Evolutionary conservation across 1,140 invertebrate species (phyloP).

Genomic region (Drosophila tani): DNA sequence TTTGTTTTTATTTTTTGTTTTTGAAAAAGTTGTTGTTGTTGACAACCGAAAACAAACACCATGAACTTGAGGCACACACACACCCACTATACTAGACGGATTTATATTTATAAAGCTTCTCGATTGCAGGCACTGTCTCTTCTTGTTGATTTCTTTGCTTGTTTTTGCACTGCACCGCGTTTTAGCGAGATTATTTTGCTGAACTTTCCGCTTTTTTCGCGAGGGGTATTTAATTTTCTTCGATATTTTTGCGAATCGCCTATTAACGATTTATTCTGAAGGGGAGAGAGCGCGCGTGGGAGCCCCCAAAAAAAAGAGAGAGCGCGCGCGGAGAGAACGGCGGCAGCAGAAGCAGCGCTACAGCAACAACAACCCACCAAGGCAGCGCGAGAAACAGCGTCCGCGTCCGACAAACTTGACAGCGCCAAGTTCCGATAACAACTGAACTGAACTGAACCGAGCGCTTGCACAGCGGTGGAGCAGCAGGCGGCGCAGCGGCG

Average conservation of each 20-base stretch:
- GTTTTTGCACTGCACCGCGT: conserved; percentile 45
- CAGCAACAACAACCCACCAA: conserved; percentile 42
- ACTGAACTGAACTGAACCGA: conserved; percentile 45
- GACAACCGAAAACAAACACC: conserved; percentile 69
- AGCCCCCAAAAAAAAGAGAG: conserved; percentile 35
- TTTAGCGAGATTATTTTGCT: conserved; percentile 10
- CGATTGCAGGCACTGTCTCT: conserved; percentile 27
- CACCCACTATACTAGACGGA: conserved; percentile 19
- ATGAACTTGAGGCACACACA: conserved; percentile 65
- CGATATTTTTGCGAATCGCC: conserved; percentile 43
- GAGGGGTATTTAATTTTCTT: conserved; percentile 31
- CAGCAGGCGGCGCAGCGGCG: conserved; percentile 16
- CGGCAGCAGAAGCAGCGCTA: conserved; percentile 26
- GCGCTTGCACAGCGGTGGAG: conserved; percentile 33
- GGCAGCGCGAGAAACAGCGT: conserved; percentile 33
- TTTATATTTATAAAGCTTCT: conserved; percentile 42
- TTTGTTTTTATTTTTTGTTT: conserved; percentile 37
- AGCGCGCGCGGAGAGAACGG: conserved; percentile 33
- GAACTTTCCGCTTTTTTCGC: conserved; percentile 22
- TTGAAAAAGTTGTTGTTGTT: conserved; percentile 53
- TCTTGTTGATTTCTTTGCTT: conserved; percentile 14
- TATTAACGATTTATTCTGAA: conserved; percentile 50
- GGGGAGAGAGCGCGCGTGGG: conserved; percentile 52
- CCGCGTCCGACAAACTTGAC: conserved; percentile 66
- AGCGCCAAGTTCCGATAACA: conserved; percentile 71